Evolutionary conservation across 2,888 invertebrate genomes (phyloP), one percentile per base, ranked within the genome.

Genomic region (Ichneumon xanthorius): DNA sequence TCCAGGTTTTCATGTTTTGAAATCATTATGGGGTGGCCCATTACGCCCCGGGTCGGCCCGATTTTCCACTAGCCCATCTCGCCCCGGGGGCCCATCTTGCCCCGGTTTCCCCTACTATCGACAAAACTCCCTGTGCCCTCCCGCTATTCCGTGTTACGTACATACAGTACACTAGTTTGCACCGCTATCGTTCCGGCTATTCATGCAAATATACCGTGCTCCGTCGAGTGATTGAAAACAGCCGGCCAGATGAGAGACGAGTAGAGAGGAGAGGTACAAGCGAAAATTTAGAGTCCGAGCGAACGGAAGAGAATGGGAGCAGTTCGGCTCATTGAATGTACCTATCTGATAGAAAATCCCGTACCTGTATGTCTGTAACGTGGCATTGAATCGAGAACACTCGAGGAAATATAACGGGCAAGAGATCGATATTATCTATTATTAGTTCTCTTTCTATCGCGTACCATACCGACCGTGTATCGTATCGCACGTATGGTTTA

Each of bases 221-320:
- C 53, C 68, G 26, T 50, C 70, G 68, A 76, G 81, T 81, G 81
- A 85, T 85, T 50, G 81, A 78, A 78, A 85, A 68, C 81, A 78
- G 78, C 84, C 71, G 84, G 85, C 81, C 68, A 14, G 26, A 75
- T 33, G 58, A 76, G 37, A 71, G 53, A 71, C 33, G 55, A 71
- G n/a, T 26, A 53, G 50, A 14, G 37, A 79, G 58, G 37, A 53
- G 19, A 79, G 19, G 55, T 14, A 68, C n/a, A 70, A 55, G 33
- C 4, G 33, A 58, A 72, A 72, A 58, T 72, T 72, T 37, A 55
- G 40, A 40, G 55, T 58, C 40, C 14, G 55, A 58, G 40, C 16
- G 58, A 72, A 58, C 14, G 7, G 55, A 58, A 37, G 72, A 63
- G 55, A 72, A 37, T 19, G 72, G 14, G 55, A 72, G 40, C 63